Conservation (phyloP, 2,888 invertebrate genomes). For the Hirtodrosophila confusa region DNA sequence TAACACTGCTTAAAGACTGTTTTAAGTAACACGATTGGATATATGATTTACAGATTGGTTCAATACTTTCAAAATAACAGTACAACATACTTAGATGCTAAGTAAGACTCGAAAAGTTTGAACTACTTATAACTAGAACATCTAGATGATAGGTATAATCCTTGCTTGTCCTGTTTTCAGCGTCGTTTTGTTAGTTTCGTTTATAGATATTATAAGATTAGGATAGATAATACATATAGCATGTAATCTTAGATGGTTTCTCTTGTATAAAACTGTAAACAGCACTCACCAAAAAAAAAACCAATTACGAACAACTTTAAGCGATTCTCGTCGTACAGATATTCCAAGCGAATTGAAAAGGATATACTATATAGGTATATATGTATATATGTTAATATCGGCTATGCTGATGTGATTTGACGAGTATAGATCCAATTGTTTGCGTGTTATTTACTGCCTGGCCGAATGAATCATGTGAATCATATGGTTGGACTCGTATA, state of each 20-base stretch:
- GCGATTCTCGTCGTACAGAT: conserved; percentile 32
- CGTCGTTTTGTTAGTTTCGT: conserved; percentile 26
- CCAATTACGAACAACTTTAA: conserved; percentile 39
- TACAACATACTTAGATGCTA: too few relatives aligned
- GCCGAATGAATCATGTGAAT: not conserved
- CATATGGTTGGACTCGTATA: not conserved
- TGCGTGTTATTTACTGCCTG: conserved; percentile 28
- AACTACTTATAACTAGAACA: not conserved
- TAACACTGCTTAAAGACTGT: too few relatives aligned
- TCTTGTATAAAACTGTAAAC: not conserved
- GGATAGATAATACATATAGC: conserved; percentile 6
- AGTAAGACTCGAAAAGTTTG: too few relatives aligned
- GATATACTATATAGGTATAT: too few relatives aligned
- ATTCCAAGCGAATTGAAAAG: conserved; percentile 38
- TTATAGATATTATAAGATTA: conserved; percentile 6
- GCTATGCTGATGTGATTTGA: conserved; percentile 13
- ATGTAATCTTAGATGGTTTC: conserved; percentile 11
- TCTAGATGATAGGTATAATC: conserved; percentile 37
- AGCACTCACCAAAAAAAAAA: conserved; percentile 72
- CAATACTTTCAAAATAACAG: too few relatives aligned
- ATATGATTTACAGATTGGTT: too few relatives aligned
- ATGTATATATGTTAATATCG: not conserved
- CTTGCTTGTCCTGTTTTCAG: conserved; percentile 24
- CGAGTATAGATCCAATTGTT: conserved; percentile 45
- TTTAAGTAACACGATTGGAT: too few relatives aligned